These are phyloP conservation scores for Cricetomys ansorgei DNA, from an alignment of 2,113 vertebrate species.

Conservation along the genomic window DNA sequence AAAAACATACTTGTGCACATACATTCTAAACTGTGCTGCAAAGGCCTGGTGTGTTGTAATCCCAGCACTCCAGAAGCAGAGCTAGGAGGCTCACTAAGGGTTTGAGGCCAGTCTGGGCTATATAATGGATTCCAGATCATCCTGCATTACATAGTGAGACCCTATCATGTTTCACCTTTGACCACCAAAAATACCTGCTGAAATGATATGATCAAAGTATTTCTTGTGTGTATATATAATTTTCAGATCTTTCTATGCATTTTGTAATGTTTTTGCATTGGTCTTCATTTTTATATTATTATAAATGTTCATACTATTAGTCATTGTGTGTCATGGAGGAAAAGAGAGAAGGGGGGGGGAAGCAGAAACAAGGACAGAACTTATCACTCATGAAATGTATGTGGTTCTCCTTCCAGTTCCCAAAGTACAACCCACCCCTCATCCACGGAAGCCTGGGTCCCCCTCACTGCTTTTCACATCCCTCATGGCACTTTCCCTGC, in stretches of 20 bases:
- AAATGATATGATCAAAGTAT: background rate
- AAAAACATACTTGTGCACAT: background rate
- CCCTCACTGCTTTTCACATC: background rate
- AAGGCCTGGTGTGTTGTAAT: background rate
- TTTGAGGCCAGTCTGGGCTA: background rate
- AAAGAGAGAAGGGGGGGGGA: background rate
- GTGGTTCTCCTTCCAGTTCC: conserved; percentile 54
- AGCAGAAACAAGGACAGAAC: background rate
- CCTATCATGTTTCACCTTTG: background rate
- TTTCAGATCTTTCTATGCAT: background rate
- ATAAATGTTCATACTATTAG: background rate
- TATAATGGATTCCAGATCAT: background rate
- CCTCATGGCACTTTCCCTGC: conserved; percentile 53
- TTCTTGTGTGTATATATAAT: background rate
- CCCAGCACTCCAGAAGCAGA: background rate
- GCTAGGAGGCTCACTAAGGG: background rate
- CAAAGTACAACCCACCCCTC: background rate
- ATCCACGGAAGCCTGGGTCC: background rate
- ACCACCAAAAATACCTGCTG: background rate
- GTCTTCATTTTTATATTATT: background rate
- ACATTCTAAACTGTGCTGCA: background rate
- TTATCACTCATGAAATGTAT: conserved; percentile 28
- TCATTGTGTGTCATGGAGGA: background rate
- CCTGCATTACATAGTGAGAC: background rate
- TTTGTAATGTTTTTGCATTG: background rate